Evolutionary conservation across 2,888 invertebrate species (phyloP).

Genomic region (Ryuthela nishihirai): DNA sequence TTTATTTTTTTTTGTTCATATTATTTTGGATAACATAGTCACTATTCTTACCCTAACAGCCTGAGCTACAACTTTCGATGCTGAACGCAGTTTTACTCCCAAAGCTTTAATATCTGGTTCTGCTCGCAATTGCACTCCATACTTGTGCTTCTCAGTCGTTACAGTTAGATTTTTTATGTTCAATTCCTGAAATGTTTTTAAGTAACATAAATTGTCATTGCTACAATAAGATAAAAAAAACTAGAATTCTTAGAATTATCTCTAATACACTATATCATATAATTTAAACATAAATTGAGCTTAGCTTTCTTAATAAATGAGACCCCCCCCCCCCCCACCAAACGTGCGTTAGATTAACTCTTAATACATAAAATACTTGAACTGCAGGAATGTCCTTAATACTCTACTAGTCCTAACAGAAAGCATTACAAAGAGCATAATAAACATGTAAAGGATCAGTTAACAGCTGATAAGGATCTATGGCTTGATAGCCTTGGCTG

Average conservation of each 20-base stretch:
- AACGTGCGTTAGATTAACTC: no score
- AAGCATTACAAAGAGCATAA: no score
- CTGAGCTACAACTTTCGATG: conserved; percentile 80
- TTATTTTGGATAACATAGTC: not conserved
- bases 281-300: no score
- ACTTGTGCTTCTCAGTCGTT: conserved; percentile 85
- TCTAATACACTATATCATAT: not conserved
- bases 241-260: not conserved
- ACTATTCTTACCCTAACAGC: conserved; percentile 62
- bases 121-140: conserved; percentile 83
- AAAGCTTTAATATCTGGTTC: conserved; percentile 92
- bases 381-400: no score
- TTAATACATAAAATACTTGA: no score
- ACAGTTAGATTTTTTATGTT: conserved; percentile 81
- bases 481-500: no score
- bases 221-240: not conserved
- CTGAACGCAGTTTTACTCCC: conserved; percentile 81
- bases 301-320: no score
- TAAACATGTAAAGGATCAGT: no score
- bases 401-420: no score
- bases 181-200: conserved; percentile 61
- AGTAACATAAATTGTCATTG: not conserved
- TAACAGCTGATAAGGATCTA: no score
- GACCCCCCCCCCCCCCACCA: no score
- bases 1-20: no score